Evolutionary conservation across 2,113 vertebrate species (phyloP).

Genomic region (Panthera uncia): DNA sequence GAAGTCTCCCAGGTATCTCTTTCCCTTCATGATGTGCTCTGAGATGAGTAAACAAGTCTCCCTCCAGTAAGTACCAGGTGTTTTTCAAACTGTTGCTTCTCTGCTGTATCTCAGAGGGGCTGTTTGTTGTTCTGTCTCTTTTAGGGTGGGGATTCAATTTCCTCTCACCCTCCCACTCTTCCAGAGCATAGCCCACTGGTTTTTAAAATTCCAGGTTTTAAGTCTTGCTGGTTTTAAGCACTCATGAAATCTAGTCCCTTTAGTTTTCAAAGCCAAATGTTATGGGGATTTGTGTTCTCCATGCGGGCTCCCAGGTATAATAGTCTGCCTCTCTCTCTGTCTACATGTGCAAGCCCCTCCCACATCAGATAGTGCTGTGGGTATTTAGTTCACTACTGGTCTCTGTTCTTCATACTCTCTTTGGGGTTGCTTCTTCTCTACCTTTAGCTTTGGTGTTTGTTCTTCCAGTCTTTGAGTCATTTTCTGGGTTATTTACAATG

Average conservation of each 20-base stretch:
- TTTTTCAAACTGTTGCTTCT: neutral
- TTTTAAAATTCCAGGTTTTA: neutral
- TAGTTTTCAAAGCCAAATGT: neutral
- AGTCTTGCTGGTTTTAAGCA: neutral
- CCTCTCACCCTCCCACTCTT: neutral
- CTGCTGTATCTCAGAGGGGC: neutral
- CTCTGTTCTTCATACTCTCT: neutral
- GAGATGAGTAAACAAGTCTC: neutral
- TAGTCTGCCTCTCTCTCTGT: neutral
- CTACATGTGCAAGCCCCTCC: neutral
- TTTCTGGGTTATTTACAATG: neutral
- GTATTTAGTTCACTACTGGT: neutral
- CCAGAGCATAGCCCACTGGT: neutral
- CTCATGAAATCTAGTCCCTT: neutral
- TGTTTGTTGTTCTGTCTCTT: neutral
- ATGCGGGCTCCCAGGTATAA: neutral
- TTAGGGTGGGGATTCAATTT: neutral
- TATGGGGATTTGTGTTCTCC: neutral
- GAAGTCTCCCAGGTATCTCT: neutral
- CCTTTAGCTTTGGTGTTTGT: neutral
- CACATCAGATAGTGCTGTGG: neutral
- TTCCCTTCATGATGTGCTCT: neutral
- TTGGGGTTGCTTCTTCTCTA: neutral
- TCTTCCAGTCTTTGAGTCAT: neutral
- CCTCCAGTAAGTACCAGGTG: neutral